Conservation (phyloP, 2,797 vertebrate species). For the Tinamus major region DNA sequence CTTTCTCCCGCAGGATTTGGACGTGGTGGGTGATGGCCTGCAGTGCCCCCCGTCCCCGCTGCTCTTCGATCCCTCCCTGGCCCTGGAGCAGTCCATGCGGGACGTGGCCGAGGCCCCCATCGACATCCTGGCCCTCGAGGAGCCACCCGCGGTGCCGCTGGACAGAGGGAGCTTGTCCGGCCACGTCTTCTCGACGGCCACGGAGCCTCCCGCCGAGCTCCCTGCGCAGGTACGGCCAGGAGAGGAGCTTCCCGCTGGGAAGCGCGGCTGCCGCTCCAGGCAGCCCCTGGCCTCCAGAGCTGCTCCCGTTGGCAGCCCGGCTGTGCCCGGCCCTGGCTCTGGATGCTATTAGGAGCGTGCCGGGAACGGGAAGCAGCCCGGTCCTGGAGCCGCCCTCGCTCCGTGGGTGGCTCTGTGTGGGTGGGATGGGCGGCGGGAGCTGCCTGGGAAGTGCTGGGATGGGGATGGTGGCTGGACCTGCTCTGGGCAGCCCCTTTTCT, state of each 20-base stretch:
- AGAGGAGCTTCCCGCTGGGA: background rate
- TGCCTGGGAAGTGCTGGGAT: background rate
- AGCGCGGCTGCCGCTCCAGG: accelerated
- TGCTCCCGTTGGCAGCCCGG: accelerated
- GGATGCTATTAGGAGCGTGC: background rate
- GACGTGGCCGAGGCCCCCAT: constrained; percentile 88
- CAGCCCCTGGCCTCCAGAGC: accelerated
- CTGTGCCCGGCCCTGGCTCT: accelerated
- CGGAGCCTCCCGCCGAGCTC: background rate
- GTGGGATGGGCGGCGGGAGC: background rate
- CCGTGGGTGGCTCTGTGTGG: background rate
- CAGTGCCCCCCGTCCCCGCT: constrained; percentile 95
- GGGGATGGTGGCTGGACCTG: background rate
- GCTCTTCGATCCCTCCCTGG: constrained; percentile 91
- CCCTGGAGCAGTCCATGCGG: constrained; percentile 86
- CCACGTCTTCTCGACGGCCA: background rate
- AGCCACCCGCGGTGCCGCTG: constrained; percentile 20
- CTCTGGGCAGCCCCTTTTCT: background rate
- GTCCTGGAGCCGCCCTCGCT: background rate
- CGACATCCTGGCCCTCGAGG: constrained; percentile 87
- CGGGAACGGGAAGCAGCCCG: background rate
- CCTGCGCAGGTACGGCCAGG: background rate
- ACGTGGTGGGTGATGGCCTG: constrained; percentile 94
- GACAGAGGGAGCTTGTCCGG: background rate
- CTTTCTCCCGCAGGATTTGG: constrained; percentile 86